Base-by-base conservation (phyloP, 1,140 invertebrate genomes). In the Melanaphis sacchari region DNA sequence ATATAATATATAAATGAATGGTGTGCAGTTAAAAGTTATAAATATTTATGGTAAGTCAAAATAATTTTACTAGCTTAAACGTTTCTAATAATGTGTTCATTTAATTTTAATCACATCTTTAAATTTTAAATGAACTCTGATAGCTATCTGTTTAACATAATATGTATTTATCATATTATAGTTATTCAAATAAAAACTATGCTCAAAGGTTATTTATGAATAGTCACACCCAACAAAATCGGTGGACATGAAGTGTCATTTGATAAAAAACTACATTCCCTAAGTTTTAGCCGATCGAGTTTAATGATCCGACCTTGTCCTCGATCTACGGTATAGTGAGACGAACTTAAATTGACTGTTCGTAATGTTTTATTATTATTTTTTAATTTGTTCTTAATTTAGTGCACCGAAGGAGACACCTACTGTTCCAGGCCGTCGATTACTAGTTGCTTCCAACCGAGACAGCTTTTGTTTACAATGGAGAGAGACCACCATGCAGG, bases 381-480 rank as follows among this genome's bases (percentile, higher is more conserved):
- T 85, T 92, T 40, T 49, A 93, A 84, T 93, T 93, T 85, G 43
- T 49, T 93, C 9, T 93, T 85, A 84, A 93, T 93, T 93, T 52
- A 52, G 76, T 93, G 76, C 81, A 54, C 46, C 76, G 46, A 49
- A 84, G 38, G 81, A 93, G 81, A 93, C 91, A 52, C 91, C 91
- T 84, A 93, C 91, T 49, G 91, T 93, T 93, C 91, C 76, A 66
- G n/a, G 36, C 26, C 91, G 91, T 84, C 66, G 38, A 93, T 52
- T 46, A 93, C 91, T 26, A 66, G 81, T 93, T 21, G 91, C 91
- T 93, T 24, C 90, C 91, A 84, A 93, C 91, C 91, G 76, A 93
- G 81, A 93, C 91, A 93, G 52, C 91, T 40, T 49, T 52, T 52
- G 38, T 85, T 93, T 93, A 93, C 91, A 93, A 93, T 93, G 31